phyloP scores from a whole-genome alignment of 1,140 invertebrate species.

The Hesperophylax magnus region DNA sequence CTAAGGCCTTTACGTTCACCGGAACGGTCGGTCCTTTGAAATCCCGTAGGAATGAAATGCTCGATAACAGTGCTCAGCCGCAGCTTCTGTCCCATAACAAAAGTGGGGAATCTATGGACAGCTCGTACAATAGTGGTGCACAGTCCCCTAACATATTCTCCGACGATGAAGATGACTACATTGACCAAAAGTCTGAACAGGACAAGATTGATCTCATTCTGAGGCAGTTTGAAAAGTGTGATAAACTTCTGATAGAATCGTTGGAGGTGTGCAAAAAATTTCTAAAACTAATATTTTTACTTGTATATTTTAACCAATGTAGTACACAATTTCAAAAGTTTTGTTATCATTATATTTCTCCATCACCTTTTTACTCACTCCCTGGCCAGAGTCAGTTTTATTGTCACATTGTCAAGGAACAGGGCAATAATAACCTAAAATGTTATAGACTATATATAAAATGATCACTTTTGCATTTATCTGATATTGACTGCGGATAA shows the following conservation, averaged over 20 bases:
- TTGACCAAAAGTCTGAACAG: slow-evolving; percentile 54
- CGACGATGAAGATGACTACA: slow-evolving; percentile 66
- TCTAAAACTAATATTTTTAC: too few relatives aligned
- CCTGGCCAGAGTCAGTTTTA: too few relatives aligned
- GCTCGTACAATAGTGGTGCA: slow-evolving; percentile 67
- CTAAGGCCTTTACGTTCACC: slow-evolving; percentile 26
- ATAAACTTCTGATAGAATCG: slow-evolving; percentile 65
- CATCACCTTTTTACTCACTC: too few relatives aligned
- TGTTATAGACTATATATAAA: too few relatives aligned
- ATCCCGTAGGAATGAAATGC: background rate
- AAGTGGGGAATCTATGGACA: slow-evolving; percentile 59
- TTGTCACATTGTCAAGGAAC: too few relatives aligned
- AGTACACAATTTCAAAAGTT: too few relatives aligned
- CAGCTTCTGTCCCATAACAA: background rate
- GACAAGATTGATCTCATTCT: slow-evolving; percentile 64
- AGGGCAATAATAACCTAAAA: too few relatives aligned
- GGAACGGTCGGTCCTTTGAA: slow-evolving; percentile 27
- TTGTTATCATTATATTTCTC: too few relatives aligned
- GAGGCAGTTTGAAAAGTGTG: slow-evolving; percentile 64
- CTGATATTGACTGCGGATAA: too few relatives aligned
- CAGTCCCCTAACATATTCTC: slow-evolving; percentile 73
- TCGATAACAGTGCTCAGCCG: background rate
- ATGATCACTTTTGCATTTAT: too few relatives aligned
- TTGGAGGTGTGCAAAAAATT: slow-evolving; percentile 61
- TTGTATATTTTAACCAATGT: too few relatives aligned